Evolutionary conservation across 2,888 invertebrate genomes (phyloP).

Genomic region (Drosophila bunnanda): DNA sequence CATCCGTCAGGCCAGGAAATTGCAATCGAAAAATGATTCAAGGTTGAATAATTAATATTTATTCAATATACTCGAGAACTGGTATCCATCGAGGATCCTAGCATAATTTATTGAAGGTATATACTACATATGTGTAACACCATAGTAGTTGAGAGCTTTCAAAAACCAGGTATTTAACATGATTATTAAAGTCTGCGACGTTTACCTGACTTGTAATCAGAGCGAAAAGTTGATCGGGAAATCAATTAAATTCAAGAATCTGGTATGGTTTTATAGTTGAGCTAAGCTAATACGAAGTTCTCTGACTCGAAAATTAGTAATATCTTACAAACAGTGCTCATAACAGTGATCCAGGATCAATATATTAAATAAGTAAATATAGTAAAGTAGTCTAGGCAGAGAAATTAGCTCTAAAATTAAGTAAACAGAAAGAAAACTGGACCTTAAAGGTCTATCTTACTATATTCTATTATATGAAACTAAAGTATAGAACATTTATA

Average conservation of each 20-base stretch:
- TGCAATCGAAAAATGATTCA: conserved; percentile 34
- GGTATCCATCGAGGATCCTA: conserved; percentile 3
- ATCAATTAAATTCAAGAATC: not conserved
- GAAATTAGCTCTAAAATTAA: not conserved
- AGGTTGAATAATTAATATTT: conserved; percentile 32
- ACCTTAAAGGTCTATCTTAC: not conserved
- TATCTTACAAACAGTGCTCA: too few relatives aligned
- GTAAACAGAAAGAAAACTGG: not conserved
- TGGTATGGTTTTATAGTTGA: not conserved
- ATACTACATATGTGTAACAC: not conserved
- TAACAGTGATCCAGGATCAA: too few relatives aligned
- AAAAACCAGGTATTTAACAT: not conserved
- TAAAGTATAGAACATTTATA: too few relatives aligned
- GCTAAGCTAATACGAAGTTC: too few relatives aligned
- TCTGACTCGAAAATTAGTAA: too few relatives aligned
- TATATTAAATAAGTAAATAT: too few relatives aligned
- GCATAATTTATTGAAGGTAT: conserved; percentile 3
- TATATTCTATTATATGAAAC: not conserved
- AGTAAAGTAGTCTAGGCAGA: too few relatives aligned
- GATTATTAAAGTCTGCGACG: not conserved
- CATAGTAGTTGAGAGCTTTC: not conserved
- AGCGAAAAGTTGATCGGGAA: not conserved
- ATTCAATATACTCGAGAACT: conserved; percentile 12
- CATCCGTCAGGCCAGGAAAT: conserved; percentile 6
- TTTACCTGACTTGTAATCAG: not conserved